These are phyloP conservation scores for Pygoscelis antarcticus DNA, from an alignment of 2,113 vertebrate genomes.

Conservation along the genomic window DNA sequence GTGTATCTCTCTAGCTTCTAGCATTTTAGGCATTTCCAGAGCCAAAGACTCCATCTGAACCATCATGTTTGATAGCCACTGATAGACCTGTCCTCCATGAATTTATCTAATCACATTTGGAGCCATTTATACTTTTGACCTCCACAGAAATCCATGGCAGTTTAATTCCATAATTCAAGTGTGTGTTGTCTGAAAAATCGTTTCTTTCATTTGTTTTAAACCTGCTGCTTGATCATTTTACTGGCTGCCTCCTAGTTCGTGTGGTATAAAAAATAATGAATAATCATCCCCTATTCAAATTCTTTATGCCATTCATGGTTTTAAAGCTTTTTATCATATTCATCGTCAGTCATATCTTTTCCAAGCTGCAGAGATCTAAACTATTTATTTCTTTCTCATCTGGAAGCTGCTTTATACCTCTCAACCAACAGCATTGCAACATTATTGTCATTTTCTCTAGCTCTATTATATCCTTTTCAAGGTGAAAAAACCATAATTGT, in stretches of 20 bases:
- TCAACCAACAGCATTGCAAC: background rate
- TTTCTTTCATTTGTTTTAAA: conserved; percentile 36
- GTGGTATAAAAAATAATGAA: conserved; percentile 12
- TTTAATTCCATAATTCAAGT: conserved; percentile 2
- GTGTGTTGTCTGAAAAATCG: background rate
- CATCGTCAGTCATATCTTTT: conserved; percentile 3
- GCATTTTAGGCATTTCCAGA: background rate
- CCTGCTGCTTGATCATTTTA: conserved; percentile 20
- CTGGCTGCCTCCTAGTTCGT: background rate
- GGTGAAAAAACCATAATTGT: background rate
- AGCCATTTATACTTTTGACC: background rate
- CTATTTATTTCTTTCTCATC: conserved; percentile 17
- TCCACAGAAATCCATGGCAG: background rate
- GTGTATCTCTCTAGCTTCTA: background rate
- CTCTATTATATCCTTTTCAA: conserved; percentile 12
- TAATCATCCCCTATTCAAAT: conserved; percentile 38
- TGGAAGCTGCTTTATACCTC: conserved; percentile 1
- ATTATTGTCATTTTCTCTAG: background rate
- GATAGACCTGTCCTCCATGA: background rate
- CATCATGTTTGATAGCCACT: background rate
- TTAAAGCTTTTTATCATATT: conserved; percentile 2
- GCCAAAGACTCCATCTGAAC: background rate
- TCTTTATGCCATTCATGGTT: background rate
- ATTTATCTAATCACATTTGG: conserved; percentile 4
- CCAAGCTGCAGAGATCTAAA: background rate